phyloP scores from a whole-genome alignment of 2,888 invertebrate genomes.

The Meiosimyza decipiens region DNA sequence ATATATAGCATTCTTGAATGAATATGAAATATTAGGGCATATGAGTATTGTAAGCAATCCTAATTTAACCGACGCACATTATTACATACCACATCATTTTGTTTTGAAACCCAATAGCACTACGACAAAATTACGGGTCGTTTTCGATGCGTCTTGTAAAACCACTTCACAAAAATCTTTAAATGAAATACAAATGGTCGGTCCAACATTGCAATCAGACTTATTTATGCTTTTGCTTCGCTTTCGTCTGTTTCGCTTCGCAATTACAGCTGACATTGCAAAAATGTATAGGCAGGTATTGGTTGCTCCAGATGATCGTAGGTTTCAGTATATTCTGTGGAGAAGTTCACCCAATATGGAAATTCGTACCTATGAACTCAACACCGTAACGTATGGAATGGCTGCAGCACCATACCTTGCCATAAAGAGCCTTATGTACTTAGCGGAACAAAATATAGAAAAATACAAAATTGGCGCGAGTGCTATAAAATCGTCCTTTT shows the following conservation, averaged over 20 bases:
- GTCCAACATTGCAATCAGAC: constrained; percentile 37
- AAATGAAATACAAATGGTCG: constrained; percentile 35
- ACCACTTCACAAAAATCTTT: constrained; percentile 12
- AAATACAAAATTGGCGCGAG: neutral
- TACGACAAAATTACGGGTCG: constrained; percentile 11
- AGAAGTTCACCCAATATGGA: neutral
- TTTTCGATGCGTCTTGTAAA: constrained; percentile 24
- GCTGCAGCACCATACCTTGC: constrained; percentile 27
- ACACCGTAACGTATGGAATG: constrained; percentile 1
- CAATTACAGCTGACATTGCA: neutral
- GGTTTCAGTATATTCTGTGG: neutral
- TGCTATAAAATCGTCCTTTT: neutral
- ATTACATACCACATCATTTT: constrained; percentile 12
- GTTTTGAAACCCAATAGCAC: neutral
- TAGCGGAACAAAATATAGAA: neutral
- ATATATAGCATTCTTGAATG: neutral
- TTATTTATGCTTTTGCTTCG: neutral
- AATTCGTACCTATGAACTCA: neutral
- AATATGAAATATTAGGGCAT: neutral
- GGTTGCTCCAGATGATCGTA: neutral
- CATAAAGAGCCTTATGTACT: neutral
- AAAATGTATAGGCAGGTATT: neutral
- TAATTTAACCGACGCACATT: too few relatives aligned
- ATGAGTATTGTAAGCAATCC: neutral
- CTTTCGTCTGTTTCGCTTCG: constrained; percentile 28